Conservation (phyloP, 1,140 invertebrate species). For the Heliconius hewitsoni region DNA sequence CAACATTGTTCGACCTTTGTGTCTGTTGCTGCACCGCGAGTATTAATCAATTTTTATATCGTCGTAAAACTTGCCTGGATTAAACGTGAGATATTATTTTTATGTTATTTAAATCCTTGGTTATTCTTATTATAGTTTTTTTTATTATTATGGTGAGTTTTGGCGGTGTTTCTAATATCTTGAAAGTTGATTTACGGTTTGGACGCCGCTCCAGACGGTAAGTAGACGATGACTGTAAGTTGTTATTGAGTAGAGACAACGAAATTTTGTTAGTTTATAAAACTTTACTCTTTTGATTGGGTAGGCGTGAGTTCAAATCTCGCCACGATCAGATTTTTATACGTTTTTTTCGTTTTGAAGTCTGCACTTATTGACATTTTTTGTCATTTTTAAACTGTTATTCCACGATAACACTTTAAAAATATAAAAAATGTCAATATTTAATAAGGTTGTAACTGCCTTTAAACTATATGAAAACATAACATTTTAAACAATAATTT, state of each 20-base stretch:
- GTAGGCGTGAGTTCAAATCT: no score
- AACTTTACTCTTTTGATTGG: no score
- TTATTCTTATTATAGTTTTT: constrained; percentile 42
- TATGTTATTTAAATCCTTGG: constrained; percentile 74
- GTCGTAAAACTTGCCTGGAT: constrained; percentile 72
- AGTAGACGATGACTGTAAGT: constrained; percentile 50
- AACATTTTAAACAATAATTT: neutral
- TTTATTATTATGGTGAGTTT: constrained; percentile 59
- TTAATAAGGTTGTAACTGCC: no score
- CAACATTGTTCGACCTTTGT: constrained; percentile 65
- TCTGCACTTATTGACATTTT: no score
- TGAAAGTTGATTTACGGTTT: constrained; percentile 60
- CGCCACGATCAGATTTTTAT: no score
- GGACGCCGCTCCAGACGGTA: constrained; percentile 55
- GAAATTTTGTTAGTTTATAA: constrained; percentile 38
- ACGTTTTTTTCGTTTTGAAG: no score
- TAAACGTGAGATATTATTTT: constrained; percentile 54
- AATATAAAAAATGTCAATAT: neutral
- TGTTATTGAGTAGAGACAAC: constrained; percentile 39
- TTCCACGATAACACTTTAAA: no score
- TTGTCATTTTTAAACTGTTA: no score
- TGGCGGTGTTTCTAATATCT: constrained; percentile 69
- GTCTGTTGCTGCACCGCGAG: constrained; percentile 52
- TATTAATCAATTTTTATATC: constrained; percentile 77
- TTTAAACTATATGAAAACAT: neutral